Evolutionary conservation across 23 tunicate genomes (phyloP).

Genomic region (Ciona savignyi): DNA sequence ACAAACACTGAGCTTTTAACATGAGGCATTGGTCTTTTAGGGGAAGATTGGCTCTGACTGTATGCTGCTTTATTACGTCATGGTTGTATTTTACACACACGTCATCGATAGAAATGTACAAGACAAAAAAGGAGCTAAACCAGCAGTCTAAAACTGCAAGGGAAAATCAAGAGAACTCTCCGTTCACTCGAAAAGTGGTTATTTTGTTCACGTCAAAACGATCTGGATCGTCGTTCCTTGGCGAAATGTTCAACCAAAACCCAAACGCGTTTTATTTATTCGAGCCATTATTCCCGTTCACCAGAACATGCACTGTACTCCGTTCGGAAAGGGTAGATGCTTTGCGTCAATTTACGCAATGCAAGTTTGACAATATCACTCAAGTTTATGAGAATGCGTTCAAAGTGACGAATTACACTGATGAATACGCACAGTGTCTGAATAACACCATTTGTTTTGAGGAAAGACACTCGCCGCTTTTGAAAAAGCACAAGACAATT

Average conservation of each 20-base stretch:
- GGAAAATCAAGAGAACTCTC: no score
- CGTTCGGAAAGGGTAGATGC: conserved; percentile 16
- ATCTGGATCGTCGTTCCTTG: conserved; percentile 75
- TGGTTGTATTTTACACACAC: no score
- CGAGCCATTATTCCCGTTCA: conserved; percentile 77
- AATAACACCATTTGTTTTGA: conserved; percentile 47
- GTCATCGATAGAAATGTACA: no score
- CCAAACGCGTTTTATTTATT: conserved; percentile 44
- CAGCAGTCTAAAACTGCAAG: no score
- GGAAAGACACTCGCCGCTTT: conserved; percentile 21
- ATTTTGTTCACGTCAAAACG: conserved; percentile 52
- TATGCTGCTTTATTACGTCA: no score
- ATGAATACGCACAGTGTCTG: conserved; percentile 38
- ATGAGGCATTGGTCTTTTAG: no score
- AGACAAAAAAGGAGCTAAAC: no score
- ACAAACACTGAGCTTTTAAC: no score
- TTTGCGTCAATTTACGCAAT: conserved; percentile 18
- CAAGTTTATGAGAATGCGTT: conserved; percentile 26
- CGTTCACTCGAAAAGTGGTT: conserved; percentile 37
- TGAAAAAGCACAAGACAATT: conserved; percentile 16
- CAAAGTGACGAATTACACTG: conserved; percentile 21
- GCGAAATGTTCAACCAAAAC: conserved; percentile 54
- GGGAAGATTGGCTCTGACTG: no score
- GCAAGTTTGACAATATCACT: conserved; percentile 26
- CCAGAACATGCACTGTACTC: conserved; percentile 43